Evolutionary conservation across 2,113 vertebrate genomes (phyloP).

Genomic region (Lampris megalopsis): DNA sequence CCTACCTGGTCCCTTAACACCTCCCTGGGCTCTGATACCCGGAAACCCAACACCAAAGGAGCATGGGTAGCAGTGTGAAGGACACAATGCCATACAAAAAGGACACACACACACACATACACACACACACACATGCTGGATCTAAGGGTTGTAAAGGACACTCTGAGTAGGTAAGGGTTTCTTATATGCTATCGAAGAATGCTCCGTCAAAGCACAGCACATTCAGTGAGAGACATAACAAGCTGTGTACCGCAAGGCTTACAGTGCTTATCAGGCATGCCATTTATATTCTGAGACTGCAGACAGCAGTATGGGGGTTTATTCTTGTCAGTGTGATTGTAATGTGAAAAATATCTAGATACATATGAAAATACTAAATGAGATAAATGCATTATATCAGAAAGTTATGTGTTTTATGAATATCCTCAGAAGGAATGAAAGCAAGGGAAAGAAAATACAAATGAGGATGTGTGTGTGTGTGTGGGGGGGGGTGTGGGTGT

Average conservation of each 20-base stretch:
- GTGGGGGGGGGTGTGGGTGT: too few species aligned
- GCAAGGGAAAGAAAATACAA: too few species aligned
- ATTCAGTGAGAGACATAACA: background rate
- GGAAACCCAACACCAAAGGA: conserved; percentile 62
- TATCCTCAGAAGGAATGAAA: too few species aligned
- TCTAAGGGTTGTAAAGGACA: conserved; percentile 28
- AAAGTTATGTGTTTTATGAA: too few species aligned
- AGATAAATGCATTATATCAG: too few species aligned
- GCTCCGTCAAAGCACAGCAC: conserved; percentile 1
- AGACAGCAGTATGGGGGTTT: too few species aligned
- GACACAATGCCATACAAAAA: conserved; percentile 22
- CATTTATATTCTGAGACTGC: too few species aligned
- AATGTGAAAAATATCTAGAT: background rate
- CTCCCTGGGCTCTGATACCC: conserved; percentile 65
- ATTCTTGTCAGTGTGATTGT: conserved; percentile 11
- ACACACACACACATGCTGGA: conserved; percentile 9
- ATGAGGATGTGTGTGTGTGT: too few species aligned
- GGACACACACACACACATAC: conserved; percentile 12
- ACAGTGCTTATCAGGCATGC: too few species aligned
- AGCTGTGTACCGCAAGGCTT: too few species aligned
- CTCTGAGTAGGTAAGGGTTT: conserved; percentile 27
- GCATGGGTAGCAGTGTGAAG: conserved; percentile 63
- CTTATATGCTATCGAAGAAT: conserved; percentile 5
- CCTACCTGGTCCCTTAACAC: conserved; percentile 72
- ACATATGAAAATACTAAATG: too few species aligned